phyloP scores from a whole-genome alignment of 2,113 vertebrate species.

The Todiramphus chloris region DNA sequence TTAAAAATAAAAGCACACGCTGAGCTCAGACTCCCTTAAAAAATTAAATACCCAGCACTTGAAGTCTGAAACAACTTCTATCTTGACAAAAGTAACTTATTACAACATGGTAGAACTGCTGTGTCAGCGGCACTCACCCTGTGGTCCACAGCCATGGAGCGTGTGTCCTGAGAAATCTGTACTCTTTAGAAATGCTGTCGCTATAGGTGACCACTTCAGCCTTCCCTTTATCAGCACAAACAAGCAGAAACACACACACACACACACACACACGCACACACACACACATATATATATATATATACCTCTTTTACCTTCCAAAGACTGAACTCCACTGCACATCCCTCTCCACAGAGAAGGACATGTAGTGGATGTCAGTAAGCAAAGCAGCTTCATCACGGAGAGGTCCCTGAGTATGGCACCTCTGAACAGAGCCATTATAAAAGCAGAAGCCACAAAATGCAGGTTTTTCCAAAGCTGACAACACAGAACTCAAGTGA shows the following conservation, averaged over 20 bases:
- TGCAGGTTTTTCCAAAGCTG: neutral
- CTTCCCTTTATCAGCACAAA: neutral
- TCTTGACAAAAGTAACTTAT: neutral
- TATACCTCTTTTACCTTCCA: neutral
- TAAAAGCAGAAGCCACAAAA: neutral
- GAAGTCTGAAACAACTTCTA: neutral
- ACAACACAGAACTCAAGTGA: fast-evolving
- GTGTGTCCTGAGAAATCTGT: neutral
- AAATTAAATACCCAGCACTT: neutral
- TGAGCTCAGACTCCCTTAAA: neutral
- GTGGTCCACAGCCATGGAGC: neutral
- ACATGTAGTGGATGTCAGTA: neutral
- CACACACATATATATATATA: neutral
- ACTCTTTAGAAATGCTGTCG: neutral
- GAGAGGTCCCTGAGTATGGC: neutral
- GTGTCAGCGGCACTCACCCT: neutral
- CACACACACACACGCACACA: neutral
- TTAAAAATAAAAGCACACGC: neutral
- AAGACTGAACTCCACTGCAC: neutral
- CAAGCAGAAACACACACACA: neutral
- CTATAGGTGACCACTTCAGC: neutral
- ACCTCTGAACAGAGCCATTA: neutral
- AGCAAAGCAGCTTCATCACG: neutral
- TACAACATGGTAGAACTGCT: neutral
- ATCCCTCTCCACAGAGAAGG: neutral